phyloP scores from a whole-genome alignment of 2,113 vertebrate genomes.

The Agapornis roseicollis region DNA sequence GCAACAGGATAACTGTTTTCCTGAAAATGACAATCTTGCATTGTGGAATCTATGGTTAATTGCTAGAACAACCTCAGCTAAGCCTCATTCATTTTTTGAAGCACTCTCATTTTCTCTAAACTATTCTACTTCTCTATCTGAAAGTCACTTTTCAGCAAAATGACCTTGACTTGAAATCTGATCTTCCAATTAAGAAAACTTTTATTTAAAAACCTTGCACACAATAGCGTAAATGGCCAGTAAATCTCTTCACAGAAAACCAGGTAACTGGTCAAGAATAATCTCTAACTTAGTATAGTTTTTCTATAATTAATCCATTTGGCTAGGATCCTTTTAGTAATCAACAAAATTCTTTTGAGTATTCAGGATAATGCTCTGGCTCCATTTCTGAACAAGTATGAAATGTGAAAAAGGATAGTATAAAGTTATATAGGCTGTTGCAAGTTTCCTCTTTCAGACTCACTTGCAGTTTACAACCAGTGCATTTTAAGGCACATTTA shows the following conservation, averaged over 20 bases:
- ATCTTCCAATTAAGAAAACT: not conserved
- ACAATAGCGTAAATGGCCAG: not conserved
- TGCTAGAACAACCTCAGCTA: not conserved
- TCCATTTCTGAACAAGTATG: not conserved
- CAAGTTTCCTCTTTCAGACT: not conserved
- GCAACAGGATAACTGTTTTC: not conserved
- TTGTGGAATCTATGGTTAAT: not conserved
- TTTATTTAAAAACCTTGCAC: not conserved
- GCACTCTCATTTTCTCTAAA: not conserved
- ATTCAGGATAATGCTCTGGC: not conserved
- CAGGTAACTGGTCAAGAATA: not conserved
- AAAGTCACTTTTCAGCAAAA: not conserved
- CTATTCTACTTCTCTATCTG: not conserved
- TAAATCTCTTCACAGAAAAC: not conserved
- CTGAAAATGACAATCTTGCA: not conserved
- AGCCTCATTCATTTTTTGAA: not conserved
- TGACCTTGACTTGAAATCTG: not conserved
- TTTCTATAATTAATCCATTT: not conserved
- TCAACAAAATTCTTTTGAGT: not conserved
- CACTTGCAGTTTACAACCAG: not conserved
- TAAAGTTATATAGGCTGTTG: not conserved
- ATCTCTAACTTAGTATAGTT: not conserved
- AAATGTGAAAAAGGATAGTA: slow-evolving; percentile 14
- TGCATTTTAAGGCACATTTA: not conserved
- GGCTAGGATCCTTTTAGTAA: not conserved